A percentile compares a stretch with the other conserved stretches of the same genome.
Conservation (phyloP, 2,888 invertebrate species). For the Ommatoiulus sabulosus region DNA sequence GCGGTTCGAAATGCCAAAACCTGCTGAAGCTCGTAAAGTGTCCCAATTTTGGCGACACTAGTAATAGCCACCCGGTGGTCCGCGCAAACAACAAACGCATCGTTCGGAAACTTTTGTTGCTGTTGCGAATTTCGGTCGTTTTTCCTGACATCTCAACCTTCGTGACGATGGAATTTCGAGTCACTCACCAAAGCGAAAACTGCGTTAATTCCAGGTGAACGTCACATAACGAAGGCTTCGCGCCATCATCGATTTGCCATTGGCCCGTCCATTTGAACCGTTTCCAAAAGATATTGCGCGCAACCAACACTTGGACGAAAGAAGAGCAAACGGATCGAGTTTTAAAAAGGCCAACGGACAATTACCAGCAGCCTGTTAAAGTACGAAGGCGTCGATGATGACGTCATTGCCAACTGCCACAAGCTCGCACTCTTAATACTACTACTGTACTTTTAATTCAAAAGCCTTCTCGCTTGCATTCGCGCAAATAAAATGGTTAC, state of each 20-base stretch:
- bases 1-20: no score
- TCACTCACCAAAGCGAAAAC: background rate
- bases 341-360: conserved; percentile 12
- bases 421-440: background rate
- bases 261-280: conserved; percentile 11
- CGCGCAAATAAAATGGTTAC: background rate
- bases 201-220: conserved; percentile 23
- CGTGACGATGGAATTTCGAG: background rate
- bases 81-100: background rate
- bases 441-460: no score
- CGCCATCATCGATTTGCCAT: background rate
- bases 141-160: background rate
- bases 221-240: background rate
- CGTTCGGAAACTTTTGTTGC: no score
- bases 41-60: background rate
- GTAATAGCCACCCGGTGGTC: background rate
- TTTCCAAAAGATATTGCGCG: background rate
- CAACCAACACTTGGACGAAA: background rate
- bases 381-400: background rate
- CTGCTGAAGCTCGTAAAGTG: background rate
- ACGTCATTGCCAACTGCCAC: background rate
- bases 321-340: background rate
- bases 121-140: background rate
- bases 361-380: background rate
- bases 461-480: background rate